Conservation (phyloP, 1,140 invertebrate genomes). For the Plutomurus gul region DNA sequence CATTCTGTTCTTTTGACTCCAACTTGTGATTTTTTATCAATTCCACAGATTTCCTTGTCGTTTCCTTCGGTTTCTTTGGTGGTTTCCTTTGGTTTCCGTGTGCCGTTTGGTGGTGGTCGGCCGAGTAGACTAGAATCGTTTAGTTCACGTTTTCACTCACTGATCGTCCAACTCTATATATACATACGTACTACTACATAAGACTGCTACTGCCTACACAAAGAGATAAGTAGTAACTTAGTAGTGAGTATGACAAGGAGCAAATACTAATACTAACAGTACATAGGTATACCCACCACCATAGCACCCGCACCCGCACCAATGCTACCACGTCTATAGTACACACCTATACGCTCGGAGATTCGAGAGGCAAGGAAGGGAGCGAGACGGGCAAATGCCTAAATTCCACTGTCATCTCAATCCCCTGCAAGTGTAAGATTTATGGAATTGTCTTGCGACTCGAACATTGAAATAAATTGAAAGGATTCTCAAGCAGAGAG, state of each 20-base stretch:
- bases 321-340: background rate
- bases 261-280: too few species aligned
- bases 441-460: constrained; percentile 54
- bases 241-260: too few species aligned
- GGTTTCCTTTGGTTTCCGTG: background rate
- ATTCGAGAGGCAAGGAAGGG: background rate
- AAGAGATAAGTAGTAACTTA: too few species aligned
- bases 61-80: background rate
- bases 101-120: background rate
- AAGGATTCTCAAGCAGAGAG: constrained; percentile 44
- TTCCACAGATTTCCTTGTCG: background rate
- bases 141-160: background rate
- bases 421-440: constrained; percentile 52
- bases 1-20: background rate
- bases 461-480: constrained; percentile 55
- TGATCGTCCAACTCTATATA: background rate
- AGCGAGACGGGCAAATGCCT: constrained; percentile 13
- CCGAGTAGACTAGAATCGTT: background rate
- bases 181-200: too few species aligned
- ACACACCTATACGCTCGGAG: background rate
- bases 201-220: too few species aligned
- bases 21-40: background rate
- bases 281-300: too few species aligned
- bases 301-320: background rate
- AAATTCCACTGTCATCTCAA: constrained; percentile 54